phyloP scores from a whole-genome alignment of 2,888 invertebrate species.

The Choreutis nemorana region DNA sequence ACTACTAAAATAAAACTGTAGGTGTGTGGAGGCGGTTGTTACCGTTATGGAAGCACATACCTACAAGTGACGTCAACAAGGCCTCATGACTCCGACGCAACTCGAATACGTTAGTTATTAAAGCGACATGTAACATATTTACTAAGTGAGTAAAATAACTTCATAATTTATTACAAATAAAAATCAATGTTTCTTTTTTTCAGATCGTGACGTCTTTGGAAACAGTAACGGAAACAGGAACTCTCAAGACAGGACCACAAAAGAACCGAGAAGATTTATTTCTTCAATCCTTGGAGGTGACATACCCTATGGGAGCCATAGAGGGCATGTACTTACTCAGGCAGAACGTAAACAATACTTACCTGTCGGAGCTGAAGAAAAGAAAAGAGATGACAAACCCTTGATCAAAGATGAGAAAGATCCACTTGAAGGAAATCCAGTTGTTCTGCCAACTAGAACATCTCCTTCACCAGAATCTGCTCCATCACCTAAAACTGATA shows the following conservation, averaged over 20 bases:
- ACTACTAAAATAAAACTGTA: constrained; percentile 18
- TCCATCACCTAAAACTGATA: constrained; percentile 72
- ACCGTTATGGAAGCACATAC: constrained; percentile 66
- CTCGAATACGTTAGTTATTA: constrained; percentile 51
- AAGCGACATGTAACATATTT: too few species aligned
- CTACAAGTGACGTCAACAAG: constrained; percentile 63
- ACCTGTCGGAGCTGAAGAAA: constrained; percentile 64
- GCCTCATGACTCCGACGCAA: constrained; percentile 51
- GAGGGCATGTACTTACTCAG: constrained; percentile 79
- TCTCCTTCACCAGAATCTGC: constrained; percentile 60
- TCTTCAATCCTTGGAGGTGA: constrained; percentile 84
- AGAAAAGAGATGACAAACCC: constrained; percentile 54
- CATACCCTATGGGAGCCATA: constrained; percentile 79
- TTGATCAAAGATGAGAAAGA: constrained; percentile 72
- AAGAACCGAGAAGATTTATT: constrained; percentile 72
- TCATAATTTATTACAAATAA: too few species aligned
- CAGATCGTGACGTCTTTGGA: constrained; percentile 64
- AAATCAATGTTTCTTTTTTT: constrained; percentile 21
- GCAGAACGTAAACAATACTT: constrained; percentile 84
- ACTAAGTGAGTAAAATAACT: too few species aligned
- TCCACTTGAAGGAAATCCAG: constrained; percentile 68
- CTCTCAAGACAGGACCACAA: constrained; percentile 36
- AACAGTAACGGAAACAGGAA: constrained; percentile 36
- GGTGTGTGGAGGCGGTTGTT: constrained; percentile 54
- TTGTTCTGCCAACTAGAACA: constrained; percentile 62